Conservation (phyloP, 1,140 invertebrate species). For the Cotesia vestalis region DNA sequence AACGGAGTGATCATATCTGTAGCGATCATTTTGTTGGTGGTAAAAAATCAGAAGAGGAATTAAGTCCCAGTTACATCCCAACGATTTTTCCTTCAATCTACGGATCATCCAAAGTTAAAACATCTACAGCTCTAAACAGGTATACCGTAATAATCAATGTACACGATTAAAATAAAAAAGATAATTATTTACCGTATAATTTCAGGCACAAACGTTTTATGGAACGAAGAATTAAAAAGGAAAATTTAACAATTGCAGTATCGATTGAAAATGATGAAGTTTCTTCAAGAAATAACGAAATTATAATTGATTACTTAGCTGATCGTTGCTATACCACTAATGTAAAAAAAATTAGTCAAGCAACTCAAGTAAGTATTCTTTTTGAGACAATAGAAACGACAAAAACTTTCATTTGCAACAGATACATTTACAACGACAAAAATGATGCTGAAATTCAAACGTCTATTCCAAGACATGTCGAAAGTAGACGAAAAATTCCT, state of each 20-base stretch:
- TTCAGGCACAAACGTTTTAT: slow-evolving; percentile 27
- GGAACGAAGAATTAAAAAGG: slow-evolving; percentile 19
- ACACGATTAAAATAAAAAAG: too few relatives aligned
- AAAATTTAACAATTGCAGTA: background rate
- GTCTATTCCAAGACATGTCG: background rate
- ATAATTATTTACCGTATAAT: background rate
- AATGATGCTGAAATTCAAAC: slow-evolving; percentile 21
- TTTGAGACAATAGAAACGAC: background rate
- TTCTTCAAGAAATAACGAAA: slow-evolving; percentile 15
- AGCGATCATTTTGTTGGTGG: slow-evolving; percentile 38
- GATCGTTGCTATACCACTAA: background rate
- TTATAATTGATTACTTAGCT: background rate
- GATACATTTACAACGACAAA: slow-evolving; percentile 9
- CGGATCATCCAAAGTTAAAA: slow-evolving; percentile 28
- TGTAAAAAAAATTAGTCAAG: background rate
- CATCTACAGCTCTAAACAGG: too few relatives aligned
- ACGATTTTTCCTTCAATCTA: slow-evolving; percentile 12
- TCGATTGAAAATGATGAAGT: background rate
- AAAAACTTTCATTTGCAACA: background rate
- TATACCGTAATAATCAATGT: too few relatives aligned
- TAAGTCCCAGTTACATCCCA: background rate
- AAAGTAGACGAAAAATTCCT: background rate
- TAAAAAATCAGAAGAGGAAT: slow-evolving; percentile 27
- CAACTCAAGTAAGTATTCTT: background rate
- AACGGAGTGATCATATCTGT: slow-evolving; percentile 26